Evolutionary conservation across 2,113 vertebrate genomes (phyloP).

Genomic region (Dolichallabes microphthalmus): DNA sequence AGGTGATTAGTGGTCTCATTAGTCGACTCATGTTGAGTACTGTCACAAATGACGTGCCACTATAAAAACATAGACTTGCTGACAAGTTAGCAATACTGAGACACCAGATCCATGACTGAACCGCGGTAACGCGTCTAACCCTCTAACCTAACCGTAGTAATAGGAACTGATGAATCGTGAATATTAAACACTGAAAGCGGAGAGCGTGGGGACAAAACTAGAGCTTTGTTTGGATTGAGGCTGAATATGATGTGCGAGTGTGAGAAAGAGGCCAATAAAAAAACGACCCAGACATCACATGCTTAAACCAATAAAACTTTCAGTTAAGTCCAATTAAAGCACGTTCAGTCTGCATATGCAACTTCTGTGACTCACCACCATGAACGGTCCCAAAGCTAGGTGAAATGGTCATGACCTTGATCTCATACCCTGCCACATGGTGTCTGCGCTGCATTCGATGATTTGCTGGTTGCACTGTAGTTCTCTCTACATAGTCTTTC

Average conservation of each 20-base stretch:
- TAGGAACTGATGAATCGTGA: neutral
- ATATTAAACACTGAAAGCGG: neutral
- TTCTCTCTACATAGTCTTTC: neutral
- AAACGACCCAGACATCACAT: constrained; percentile 43
- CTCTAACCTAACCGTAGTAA: no score
- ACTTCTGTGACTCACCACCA: constrained; percentile 17
- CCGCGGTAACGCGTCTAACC: neutral
- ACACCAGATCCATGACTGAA: constrained; percentile 51
- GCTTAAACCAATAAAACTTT: constrained; percentile 37
- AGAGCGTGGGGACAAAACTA: neutral
- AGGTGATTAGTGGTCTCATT: constrained; percentile 77
- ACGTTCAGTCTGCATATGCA: constrained; percentile 5
- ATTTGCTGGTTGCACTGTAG: neutral
- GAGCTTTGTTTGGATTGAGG: neutral
- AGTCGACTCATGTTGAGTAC: constrained; percentile 72
- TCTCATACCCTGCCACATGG: neutral
- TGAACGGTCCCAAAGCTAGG: constrained; percentile 5
- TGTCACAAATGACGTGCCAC: constrained; percentile 73
- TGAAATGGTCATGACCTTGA: neutral
- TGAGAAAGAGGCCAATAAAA: constrained; percentile 37
- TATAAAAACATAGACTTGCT: constrained; percentile 73
- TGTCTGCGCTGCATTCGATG: neutral
- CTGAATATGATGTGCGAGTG: constrained; percentile 21
- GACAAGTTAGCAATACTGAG: constrained; percentile 66
- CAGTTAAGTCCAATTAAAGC: constrained; percentile 33